Conservation (phyloP, 2,113 vertebrate genomes). For the Gracilinanus agilis region DNA sequence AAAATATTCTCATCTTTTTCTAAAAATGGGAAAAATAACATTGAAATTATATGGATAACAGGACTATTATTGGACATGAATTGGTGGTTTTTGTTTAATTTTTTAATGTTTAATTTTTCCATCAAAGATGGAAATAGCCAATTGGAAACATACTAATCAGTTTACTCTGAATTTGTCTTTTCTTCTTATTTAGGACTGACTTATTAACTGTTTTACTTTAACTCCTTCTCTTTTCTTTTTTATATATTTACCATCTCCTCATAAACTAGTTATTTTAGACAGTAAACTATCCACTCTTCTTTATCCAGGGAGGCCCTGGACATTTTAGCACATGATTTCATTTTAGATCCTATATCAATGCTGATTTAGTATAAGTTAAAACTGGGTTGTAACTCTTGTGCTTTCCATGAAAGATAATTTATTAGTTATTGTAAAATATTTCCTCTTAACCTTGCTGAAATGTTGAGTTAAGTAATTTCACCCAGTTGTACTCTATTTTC, state of each 20-base stretch:
- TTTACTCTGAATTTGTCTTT: neutral
- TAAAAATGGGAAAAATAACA: neutral
- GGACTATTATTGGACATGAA: neutral
- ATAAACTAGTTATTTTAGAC: neutral
- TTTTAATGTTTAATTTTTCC: neutral
- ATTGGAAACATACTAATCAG: neutral
- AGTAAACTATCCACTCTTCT: neutral
- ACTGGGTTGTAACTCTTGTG: neutral
- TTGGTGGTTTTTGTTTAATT: neutral
- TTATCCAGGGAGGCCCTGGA: neutral
- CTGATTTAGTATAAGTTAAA: neutral
- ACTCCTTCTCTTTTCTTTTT: neutral
- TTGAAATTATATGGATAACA: neutral
- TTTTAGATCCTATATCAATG: conserved; percentile 15
- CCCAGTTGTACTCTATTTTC: no score
- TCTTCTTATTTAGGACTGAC: neutral
- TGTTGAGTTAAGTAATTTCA: neutral
- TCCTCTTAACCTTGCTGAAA: neutral
- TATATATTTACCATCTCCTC: neutral
- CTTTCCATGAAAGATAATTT: conserved; percentile 3
- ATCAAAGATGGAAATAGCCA: neutral
- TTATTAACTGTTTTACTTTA: neutral
- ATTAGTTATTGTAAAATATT: neutral
- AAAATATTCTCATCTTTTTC: conserved; percentile 36
- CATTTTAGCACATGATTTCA: conserved; percentile 38